Conservation (phyloP, 2,888 invertebrate genomes). For the Lepidocyrtinus sp. region DNA sequence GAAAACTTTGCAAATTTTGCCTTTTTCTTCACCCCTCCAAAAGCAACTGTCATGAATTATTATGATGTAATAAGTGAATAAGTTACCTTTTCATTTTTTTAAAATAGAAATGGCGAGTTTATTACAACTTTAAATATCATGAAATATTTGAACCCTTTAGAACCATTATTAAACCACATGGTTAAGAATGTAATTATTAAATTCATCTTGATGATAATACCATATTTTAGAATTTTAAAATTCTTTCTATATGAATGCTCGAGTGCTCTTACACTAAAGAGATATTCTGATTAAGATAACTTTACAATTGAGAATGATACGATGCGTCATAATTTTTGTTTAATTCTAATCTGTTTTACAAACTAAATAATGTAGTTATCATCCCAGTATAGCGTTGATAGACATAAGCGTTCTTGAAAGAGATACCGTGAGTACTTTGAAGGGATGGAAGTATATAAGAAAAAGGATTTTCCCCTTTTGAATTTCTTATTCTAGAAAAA, state of each 20-base stretch:
- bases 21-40: neutral
- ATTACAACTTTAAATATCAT: slow-evolving; percentile 5
- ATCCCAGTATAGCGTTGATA: neutral
- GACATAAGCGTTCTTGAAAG: neutral
- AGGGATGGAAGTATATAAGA: neutral
- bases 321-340: slow-evolving; percentile 6
- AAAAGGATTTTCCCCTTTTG: neutral
- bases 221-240: too few relatives aligned
- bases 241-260: neutral
- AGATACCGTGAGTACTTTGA: neutral
- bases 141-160: neutral
- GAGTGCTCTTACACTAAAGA: neutral
- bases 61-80: slow-evolving; percentile 13
- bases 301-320: slow-evolving; percentile 1
- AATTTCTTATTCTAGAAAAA: neutral
- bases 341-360: slow-evolving; percentile 10
- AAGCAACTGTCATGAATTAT: neutral
- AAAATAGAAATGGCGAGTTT: slow-evolving; percentile 7
- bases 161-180: neutral
- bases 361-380: too few relatives aligned
- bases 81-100: slow-evolving; percentile 6
- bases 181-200: slow-evolving; percentile 1
- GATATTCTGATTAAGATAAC: slow-evolving; percentile 12
- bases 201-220: neutral
- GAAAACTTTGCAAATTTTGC: neutral